A percentile compares a stretch with the other conserved stretches of the same genome.
These are phyloP conservation scores for Rotaria macrura DNA, from an alignment of 2,888 invertebrate genomes.

Conservation along the genomic window DNA sequence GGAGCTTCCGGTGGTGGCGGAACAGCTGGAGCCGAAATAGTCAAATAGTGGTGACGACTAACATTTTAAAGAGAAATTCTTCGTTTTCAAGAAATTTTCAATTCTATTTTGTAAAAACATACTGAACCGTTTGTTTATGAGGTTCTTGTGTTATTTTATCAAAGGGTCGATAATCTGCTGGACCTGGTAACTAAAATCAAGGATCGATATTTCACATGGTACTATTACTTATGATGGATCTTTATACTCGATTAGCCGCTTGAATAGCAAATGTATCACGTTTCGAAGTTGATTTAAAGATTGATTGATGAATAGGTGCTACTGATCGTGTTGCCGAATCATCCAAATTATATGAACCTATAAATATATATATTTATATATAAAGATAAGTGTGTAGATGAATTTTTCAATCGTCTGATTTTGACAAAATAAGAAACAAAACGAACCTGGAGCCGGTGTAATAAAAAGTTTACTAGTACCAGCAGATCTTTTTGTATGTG, in stretches of 20 bases:
- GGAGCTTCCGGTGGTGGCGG: slow-evolving; percentile 44
- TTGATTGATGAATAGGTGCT: slow-evolving; percentile 42
- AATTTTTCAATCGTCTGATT: neutral
- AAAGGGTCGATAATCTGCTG: slow-evolving; percentile 42
- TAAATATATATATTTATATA: slow-evolving; percentile 35
- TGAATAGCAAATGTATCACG: slow-evolving; percentile 33
- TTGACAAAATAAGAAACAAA: neutral
- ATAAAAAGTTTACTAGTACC: slow-evolving; percentile 37
- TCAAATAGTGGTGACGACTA: slow-evolving; percentile 48
- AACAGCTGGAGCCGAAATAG: slow-evolving; percentile 49
- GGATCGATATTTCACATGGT: slow-evolving; percentile 8
- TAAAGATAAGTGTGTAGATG: no score
- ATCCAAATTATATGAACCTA: slow-evolving; percentile 47
- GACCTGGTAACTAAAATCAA: slow-evolving; percentile 42
- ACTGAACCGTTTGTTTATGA: slow-evolving; percentile 42
- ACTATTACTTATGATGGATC: neutral
- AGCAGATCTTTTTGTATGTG: slow-evolving; percentile 42
- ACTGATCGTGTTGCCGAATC: slow-evolving; percentile 41
- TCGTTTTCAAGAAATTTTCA: neutral
- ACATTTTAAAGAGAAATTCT: slow-evolving; percentile 34
- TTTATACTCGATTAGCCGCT: neutral
- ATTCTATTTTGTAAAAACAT: slow-evolving; percentile 36
- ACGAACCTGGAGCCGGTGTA: slow-evolving; percentile 44
- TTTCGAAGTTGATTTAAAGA: slow-evolving; percentile 45
- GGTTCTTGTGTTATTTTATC: slow-evolving; percentile 35